Evolutionary conservation across 2,888 invertebrate genomes (phyloP).

Genomic region (Pegoplata infirma): DNA sequence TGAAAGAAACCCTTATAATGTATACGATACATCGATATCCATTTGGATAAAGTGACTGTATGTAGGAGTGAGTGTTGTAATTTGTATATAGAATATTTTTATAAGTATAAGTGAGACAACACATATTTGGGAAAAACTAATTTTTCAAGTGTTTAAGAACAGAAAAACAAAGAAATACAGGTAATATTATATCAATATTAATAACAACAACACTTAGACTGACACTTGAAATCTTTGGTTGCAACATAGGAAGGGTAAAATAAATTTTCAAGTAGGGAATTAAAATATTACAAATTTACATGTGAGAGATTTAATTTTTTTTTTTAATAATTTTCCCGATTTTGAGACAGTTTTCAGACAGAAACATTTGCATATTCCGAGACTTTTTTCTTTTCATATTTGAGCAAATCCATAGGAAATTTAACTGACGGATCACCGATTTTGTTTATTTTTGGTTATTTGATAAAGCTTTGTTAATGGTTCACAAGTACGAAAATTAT

Average conservation of each 20-base stretch:
- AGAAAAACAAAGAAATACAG: slow-evolving; percentile 26
- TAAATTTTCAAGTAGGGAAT: no score
- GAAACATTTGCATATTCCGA: no score
- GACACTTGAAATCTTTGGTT: slow-evolving; percentile 18
- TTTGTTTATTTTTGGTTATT: no score
- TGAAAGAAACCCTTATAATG: slow-evolving; percentile 49
- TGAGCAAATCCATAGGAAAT: no score
- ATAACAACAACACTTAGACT: slow-evolving; percentile 24
- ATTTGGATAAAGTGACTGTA: not conserved
- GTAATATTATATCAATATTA: slow-evolving; percentile 43
- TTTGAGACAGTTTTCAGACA: no score
- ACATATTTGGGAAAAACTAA: slow-evolving; percentile 17
- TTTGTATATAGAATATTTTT: not conserved
- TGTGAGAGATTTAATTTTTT: no score
- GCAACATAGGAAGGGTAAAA: not conserved
- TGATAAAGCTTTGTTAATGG: no score
- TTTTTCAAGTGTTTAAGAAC: slow-evolving; percentile 2
- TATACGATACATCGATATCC: not conserved
- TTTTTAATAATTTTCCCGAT: no score
- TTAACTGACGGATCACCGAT: no score
- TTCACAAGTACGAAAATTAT: no score
- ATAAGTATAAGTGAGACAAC: slow-evolving; percentile 14
- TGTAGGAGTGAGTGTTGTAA: not conserved
- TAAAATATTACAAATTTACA: no score
- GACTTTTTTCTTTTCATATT: no score